phyloP scores from a whole-genome alignment of 2,888 invertebrate species.

The Euspilapteryx auroguttella region DNA sequence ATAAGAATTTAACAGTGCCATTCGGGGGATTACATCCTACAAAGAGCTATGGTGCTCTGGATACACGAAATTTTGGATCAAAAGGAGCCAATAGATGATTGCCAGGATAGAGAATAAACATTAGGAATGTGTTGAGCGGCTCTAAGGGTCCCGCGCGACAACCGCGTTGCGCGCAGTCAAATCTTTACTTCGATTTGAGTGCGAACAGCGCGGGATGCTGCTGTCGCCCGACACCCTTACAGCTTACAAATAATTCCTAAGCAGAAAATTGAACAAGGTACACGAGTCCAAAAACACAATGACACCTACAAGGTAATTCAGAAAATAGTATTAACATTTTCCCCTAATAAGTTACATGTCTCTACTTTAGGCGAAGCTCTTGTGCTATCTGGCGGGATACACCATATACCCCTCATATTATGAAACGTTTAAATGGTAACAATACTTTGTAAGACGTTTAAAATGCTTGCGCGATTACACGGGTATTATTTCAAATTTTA shows the following conservation, averaged over 20 bases:
- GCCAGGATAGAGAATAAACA: slow-evolving; percentile 26
- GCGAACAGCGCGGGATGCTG: slow-evolving; percentile 47
- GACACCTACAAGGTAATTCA: background rate
- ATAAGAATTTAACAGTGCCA: slow-evolving; percentile 57
- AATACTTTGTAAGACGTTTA: too few relatives aligned
- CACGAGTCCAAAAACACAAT: background rate
- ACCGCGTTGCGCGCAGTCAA: slow-evolving; percentile 48
- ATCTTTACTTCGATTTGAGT: slow-evolving; percentile 43
- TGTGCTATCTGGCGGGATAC: too few relatives aligned
- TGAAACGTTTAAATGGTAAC: too few relatives aligned
- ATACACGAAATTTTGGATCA: slow-evolving; percentile 12
- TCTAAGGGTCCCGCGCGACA: slow-evolving; percentile 17
- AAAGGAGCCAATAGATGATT: slow-evolving; percentile 36
- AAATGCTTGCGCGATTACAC: too few relatives aligned
- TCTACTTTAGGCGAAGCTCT: too few relatives aligned
- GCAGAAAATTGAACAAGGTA: background rate
- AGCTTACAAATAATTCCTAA: slow-evolving; percentile 9
- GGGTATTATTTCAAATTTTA: too few relatives aligned
- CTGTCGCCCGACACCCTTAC: slow-evolving; percentile 24
- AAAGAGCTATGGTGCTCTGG: slow-evolving; percentile 33
- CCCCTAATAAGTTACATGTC: too few relatives aligned
- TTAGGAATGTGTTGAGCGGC: slow-evolving; percentile 21
- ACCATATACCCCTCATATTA: too few relatives aligned
- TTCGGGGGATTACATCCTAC: slow-evolving; percentile 36
- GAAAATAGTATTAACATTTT: slow-evolving; percentile 1